phyloP scores from a whole-genome alignment of 2,888 invertebrate species.

The Sinelater perroti region DNA sequence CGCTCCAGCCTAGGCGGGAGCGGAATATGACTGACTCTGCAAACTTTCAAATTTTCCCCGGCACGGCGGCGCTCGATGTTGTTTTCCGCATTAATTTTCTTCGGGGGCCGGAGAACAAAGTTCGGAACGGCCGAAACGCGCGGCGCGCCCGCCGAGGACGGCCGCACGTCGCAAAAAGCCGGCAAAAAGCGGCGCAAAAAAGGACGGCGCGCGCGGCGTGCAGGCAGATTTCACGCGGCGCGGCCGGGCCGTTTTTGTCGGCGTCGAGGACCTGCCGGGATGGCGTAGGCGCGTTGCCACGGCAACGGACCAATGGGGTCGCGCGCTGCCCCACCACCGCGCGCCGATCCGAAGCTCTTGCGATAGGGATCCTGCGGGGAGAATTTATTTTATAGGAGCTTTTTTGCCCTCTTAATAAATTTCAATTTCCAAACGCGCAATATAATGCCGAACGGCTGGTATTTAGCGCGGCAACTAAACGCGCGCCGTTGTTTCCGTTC shows the following conservation, averaged over 20 bases:
- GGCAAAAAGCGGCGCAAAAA: slow-evolving; percentile 50
- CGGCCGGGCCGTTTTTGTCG: no score
- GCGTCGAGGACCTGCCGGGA: slow-evolving; percentile 46
- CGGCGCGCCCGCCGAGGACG: slow-evolving; percentile 40
- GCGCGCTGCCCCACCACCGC: slow-evolving; percentile 46
- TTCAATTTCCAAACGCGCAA: slow-evolving; percentile 37
- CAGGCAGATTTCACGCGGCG: no score
- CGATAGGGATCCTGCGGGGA: slow-evolving; percentile 38
- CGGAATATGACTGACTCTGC: slow-evolving; percentile 50
- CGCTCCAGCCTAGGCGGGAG: slow-evolving; percentile 46
- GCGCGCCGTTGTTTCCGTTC: slow-evolving; percentile 17
- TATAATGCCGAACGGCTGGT: slow-evolving; percentile 30
- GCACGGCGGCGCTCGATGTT: slow-evolving; percentile 46
- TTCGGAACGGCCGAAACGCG: slow-evolving; percentile 54
- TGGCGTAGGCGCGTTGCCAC: slow-evolving; percentile 56
- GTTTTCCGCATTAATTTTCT: slow-evolving; percentile 57
- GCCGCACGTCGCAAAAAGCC: slow-evolving; percentile 52
- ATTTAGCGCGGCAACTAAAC: slow-evolving; percentile 32
- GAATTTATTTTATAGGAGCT: slow-evolving; percentile 39
- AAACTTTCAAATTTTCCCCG: slow-evolving; percentile 55
- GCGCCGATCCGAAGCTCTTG: slow-evolving; percentile 29
- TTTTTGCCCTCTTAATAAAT: slow-evolving; percentile 40
- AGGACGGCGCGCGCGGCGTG: slow-evolving; percentile 47
- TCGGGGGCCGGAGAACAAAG: slow-evolving; percentile 49
- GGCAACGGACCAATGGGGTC: slow-evolving; percentile 53